phyloP scores from a whole-genome alignment of 2,888 invertebrate species.

The Stenchaetothrips biformis region DNA sequence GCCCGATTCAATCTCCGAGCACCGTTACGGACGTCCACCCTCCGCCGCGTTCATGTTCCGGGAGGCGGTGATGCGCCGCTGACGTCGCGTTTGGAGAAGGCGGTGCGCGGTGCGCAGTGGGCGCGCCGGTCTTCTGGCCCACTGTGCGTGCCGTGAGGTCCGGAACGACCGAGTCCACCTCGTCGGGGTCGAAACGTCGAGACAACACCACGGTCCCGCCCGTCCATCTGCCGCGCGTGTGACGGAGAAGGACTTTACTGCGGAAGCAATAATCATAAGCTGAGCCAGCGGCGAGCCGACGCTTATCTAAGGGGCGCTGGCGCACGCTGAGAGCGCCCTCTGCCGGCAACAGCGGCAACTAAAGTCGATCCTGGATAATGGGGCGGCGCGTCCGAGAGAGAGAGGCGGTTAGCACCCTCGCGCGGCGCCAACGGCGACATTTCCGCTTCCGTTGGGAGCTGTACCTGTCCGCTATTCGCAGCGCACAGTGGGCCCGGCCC shows the following conservation, averaged over 20 bases:
- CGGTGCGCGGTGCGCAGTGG: background rate
- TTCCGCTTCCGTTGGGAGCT: no score
- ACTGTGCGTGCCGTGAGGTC: no score
- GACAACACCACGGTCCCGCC: no score
- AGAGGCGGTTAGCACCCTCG: background rate
- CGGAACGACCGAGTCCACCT: no score
- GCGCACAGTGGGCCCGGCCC: no score
- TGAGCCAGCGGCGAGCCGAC: background rate
- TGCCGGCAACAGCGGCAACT: background rate
- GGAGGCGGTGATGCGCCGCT: background rate
- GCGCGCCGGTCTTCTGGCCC: no score
- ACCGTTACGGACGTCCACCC: background rate
- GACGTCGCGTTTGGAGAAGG: background rate
- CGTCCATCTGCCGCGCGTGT: background rate
- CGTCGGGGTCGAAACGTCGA: no score
- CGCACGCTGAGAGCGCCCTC: background rate
- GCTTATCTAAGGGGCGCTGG: background rate
- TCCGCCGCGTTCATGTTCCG: background rate
- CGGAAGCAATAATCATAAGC: slow-evolving; percentile 23
- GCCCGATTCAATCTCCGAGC: background rate
- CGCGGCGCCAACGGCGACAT: no score
- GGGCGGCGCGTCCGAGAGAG: background rate
- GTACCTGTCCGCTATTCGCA: no score
- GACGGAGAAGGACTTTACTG: slow-evolving; percentile 8
- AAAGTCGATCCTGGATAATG: background rate